Conservation (phyloP, 2,797 vertebrate genomes). For the Tenualosa ilisha region DNA sequence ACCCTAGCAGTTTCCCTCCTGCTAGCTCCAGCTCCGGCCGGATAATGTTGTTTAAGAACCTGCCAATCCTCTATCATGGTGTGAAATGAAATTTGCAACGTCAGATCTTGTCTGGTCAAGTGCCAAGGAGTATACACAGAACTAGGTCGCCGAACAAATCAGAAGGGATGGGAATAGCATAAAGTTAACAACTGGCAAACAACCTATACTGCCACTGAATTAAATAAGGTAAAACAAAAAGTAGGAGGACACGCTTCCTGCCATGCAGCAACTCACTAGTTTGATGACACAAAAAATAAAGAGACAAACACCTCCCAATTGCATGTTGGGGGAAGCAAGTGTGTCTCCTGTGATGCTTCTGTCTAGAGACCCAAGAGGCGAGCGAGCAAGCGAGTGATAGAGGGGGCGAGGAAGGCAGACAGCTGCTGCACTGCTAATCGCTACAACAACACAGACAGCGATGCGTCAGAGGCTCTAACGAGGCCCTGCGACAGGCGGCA, state of each 20-base stretch:
- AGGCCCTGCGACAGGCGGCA: slow-evolving; percentile 48
- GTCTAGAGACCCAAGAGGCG: slow-evolving; percentile 32
- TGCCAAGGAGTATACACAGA: neutral
- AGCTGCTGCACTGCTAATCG: slow-evolving; percentile 62
- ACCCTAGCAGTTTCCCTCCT: neutral
- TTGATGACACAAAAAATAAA: neutral
- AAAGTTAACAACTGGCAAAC: neutral
- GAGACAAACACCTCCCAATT: neutral
- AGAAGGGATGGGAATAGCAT: neutral
- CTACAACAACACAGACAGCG: slow-evolving; percentile 58
- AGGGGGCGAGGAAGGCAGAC: slow-evolving; percentile 3
- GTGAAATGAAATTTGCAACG: neutral
- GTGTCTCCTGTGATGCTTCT: slow-evolving; percentile 22
- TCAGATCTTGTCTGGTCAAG: neutral
- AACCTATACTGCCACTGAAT: neutral
- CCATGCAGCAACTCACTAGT: neutral
- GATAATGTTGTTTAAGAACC: neutral
- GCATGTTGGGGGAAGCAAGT: neutral
- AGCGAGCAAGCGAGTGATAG: neutral
- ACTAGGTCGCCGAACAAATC: slow-evolving; percentile 2
- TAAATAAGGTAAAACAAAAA: neutral
- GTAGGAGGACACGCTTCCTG: neutral
- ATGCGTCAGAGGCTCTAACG: slow-evolving; percentile 61
- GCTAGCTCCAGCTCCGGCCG: neutral
- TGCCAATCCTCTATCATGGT: neutral